A percentile compares a stretch with the other conserved stretches of the same genome.
Conservation (phyloP, 1,140 invertebrate genomes). For the Platyura marginata region DNA sequence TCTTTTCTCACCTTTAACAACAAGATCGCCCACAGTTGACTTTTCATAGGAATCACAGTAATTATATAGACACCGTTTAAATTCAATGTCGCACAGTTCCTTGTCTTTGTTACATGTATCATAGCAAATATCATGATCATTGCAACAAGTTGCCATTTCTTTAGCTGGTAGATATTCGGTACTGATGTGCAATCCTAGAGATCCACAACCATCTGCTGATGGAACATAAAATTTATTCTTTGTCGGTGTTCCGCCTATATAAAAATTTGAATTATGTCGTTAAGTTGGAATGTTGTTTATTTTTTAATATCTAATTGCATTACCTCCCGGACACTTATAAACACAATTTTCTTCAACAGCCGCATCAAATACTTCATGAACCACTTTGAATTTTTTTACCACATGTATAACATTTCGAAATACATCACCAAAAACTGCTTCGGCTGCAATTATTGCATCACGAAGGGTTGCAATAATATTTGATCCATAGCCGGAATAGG, state of each 20-base stretch:
- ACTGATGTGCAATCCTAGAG: slow-evolving; percentile 49
- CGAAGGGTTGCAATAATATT: slow-evolving; percentile 47
- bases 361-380: slow-evolving; percentile 66
- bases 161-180: slow-evolving; percentile 52
- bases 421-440: slow-evolving; percentile 54
- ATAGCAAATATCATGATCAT: slow-evolving; percentile 75
- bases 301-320: no score
- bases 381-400: slow-evolving; percentile 48
- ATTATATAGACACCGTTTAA: slow-evolving; percentile 67
- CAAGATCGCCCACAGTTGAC: slow-evolving; percentile 24
- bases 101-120: slow-evolving; percentile 73
- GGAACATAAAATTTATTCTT: slow-evolving; percentile 54
- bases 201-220: slow-evolving; percentile 64
- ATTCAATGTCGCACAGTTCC: slow-evolving; percentile 69
- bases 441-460: slow-evolving; percentile 59
- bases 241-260: slow-evolving; percentile 41
- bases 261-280: slow-evolving; percentile 9
- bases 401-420: slow-evolving; percentile 57
- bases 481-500: slow-evolving; percentile 61
- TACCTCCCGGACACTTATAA: slow-evolving; percentile 53
- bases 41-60: slow-evolving; percentile 54
- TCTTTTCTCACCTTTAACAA: neutral
- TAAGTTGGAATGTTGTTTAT: no score
- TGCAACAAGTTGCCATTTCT: slow-evolving; percentile 70
- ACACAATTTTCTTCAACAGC: slow-evolving; percentile 67